Percentiles rank a stretch among this genome's conserved stretches.
Conservation (phyloP, 1,140 invertebrate genomes). For the Micrasema longulum region DNA sequence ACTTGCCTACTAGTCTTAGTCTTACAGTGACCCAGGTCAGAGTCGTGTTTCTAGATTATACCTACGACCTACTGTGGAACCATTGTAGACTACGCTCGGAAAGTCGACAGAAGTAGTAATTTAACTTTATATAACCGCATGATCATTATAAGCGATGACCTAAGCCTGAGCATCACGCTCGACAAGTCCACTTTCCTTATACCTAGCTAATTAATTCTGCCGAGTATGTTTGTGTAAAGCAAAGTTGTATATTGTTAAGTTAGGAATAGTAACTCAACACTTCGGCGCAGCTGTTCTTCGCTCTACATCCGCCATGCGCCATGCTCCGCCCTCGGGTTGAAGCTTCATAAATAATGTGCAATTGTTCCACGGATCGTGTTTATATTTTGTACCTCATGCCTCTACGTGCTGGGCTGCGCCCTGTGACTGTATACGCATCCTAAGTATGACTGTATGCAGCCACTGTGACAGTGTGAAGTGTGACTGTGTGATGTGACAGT, state of each 20-base stretch:
- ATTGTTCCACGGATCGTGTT: constrained; percentile 23
- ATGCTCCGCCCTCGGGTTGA: no score
- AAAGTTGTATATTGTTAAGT: no score
- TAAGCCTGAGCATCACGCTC: background rate
- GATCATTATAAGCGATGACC: background rate
- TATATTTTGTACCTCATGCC: no score
- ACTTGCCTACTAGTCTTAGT: no score
- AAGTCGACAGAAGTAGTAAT: no score
- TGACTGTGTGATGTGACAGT: background rate
- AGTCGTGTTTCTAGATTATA: no score
- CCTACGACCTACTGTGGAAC: no score
- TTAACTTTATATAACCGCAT: background rate
- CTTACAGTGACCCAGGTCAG: no score
- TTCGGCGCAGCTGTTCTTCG: constrained; percentile 14
- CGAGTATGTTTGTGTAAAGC: no score
- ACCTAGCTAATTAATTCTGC: no score
- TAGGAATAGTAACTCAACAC: no score
- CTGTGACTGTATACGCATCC: background rate
- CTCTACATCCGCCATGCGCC: constrained; percentile 14
- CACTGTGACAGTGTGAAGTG: background rate
- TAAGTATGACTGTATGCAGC: background rate
- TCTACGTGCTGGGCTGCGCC: constrained; percentile 3
- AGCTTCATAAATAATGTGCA: constrained; percentile 27
- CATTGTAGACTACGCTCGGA: no score
- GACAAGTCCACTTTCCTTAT: constrained; percentile 12